Evolutionary conservation across 2,888 invertebrate species (phyloP).

Genomic region (Xestia xanthographa): DNA sequence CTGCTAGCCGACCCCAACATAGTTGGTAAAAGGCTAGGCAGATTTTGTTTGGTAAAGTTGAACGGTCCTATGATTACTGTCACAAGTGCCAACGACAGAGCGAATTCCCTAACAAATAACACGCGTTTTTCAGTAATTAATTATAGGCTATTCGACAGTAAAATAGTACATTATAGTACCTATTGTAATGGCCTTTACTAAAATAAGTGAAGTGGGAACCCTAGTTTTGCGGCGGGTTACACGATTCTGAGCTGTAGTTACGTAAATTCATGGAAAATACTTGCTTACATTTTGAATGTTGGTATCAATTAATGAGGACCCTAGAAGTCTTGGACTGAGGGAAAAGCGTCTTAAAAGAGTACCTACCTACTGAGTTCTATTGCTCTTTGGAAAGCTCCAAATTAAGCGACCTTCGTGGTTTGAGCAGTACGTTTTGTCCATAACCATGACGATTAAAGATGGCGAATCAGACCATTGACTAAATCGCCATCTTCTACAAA

Average conservation of each 20-base stretch:
- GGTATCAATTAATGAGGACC: background rate
- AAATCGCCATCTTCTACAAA: background rate
- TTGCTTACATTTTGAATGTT: background rate
- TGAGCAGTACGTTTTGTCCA: background rate
- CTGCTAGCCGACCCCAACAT: background rate
- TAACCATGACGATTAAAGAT: background rate
- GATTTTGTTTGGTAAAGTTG: background rate
- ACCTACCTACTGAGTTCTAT: background rate
- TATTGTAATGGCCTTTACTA: constrained; percentile 23
- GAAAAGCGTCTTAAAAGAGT: background rate
- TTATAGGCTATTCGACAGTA: constrained; percentile 24
- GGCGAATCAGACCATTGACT: background rate
- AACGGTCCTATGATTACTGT: no score
- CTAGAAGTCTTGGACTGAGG: background rate
- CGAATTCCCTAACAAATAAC: constrained; percentile 14
- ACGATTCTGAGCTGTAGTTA: constrained; percentile 27
- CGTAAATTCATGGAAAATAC: constrained; percentile 8
- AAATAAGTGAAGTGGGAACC: constrained; percentile 31
- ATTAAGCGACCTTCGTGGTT: background rate
- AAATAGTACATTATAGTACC: constrained; percentile 6
- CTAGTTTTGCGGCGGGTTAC: constrained; percentile 37
- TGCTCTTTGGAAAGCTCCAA: background rate
- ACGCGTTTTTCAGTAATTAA: constrained; percentile 28
- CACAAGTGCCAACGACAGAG: background rate
- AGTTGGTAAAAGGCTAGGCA: background rate